phyloP scores from a whole-genome alignment of 2,113 vertebrate genomes.

The Dicrurus megarhynchus region DNA sequence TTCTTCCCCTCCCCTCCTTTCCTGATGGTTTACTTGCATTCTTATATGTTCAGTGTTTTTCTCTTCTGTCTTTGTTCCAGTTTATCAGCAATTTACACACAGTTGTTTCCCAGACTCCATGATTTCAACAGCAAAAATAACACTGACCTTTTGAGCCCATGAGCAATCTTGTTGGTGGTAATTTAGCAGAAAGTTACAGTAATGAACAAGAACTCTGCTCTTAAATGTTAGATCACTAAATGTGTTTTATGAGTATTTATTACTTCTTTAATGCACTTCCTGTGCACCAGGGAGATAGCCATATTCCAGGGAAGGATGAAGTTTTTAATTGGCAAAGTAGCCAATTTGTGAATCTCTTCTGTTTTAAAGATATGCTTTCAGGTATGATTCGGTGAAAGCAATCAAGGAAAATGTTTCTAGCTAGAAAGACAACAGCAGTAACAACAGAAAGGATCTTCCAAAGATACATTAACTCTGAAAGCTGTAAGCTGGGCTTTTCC shows the following conservation, averaged over 20 bases:
- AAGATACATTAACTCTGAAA: neutral
- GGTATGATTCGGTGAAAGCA: neutral
- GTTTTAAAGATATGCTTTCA: neutral
- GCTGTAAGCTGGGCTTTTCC: neutral
- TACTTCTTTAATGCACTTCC: slow-evolving; percentile 36
- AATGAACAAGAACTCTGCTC: slow-evolving; percentile 12
- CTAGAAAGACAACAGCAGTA: neutral
- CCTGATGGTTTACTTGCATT: slow-evolving; percentile 63
- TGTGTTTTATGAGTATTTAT: slow-evolving; percentile 25
- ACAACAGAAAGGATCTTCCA: neutral
- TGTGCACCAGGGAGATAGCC: neutral
- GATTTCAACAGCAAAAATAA: slow-evolving; percentile 62
- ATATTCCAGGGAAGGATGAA: neutral
- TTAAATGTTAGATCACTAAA: slow-evolving; percentile 33
- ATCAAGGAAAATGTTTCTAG: neutral
- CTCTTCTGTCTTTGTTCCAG: slow-evolving; percentile 58
- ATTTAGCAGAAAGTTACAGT: slow-evolving; percentile 50
- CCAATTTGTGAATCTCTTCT: neutral
- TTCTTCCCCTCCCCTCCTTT: slow-evolving; percentile 62
- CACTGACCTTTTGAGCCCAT: slow-evolving; percentile 54
- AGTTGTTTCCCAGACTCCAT: slow-evolving; percentile 56
- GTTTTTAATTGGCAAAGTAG: neutral
- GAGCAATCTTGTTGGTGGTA: slow-evolving; percentile 28
- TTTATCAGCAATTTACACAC: slow-evolving; percentile 67
- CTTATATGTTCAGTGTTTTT: slow-evolving; percentile 58